Evolutionary conservation across 2,888 invertebrate species (phyloP).

Genomic region (Stenotaenia linearis): DNA sequence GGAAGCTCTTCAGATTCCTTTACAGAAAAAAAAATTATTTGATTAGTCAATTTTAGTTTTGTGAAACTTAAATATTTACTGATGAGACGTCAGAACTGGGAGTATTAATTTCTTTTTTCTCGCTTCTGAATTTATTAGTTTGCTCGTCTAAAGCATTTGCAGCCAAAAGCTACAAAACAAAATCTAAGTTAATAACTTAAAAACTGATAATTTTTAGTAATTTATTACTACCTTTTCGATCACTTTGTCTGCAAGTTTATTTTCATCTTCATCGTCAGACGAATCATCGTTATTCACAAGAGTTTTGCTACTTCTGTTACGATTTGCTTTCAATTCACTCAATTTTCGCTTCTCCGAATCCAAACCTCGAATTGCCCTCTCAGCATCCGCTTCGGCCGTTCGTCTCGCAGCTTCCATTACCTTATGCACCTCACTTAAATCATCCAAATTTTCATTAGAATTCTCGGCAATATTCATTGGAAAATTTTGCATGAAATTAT

Average conservation of each 20-base stretch:
- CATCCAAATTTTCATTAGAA: constrained; percentile 2
- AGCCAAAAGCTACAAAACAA: background rate
- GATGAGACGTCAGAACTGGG: background rate
- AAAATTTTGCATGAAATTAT: background rate
- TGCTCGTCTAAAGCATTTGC: background rate
- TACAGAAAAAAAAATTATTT: background rate
- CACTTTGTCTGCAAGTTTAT: constrained; percentile 34
- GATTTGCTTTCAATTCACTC: constrained; percentile 37
- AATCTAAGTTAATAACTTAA: too few relatives aligned
- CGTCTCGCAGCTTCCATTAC: constrained; percentile 45
- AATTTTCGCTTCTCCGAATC: constrained; percentile 33
- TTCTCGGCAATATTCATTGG: background rate
- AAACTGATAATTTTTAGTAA: background rate
- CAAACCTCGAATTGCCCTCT: background rate
- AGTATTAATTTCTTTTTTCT: constrained; percentile 21
- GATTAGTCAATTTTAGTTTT: background rate
- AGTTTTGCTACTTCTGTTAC: background rate
- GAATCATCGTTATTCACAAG: constrained; percentile 38
- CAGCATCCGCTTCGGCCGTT: background rate
- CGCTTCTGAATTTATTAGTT: background rate
- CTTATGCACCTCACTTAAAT: constrained; percentile 53
- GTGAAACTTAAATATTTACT: background rate
- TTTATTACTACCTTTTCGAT: constrained; percentile 18
- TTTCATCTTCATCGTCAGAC: constrained; percentile 41
- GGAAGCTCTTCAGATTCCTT: constrained; percentile 56